Base-by-base conservation (phyloP, 1,140 invertebrate species). In the Trachymyrmex cornetzi region DNA sequence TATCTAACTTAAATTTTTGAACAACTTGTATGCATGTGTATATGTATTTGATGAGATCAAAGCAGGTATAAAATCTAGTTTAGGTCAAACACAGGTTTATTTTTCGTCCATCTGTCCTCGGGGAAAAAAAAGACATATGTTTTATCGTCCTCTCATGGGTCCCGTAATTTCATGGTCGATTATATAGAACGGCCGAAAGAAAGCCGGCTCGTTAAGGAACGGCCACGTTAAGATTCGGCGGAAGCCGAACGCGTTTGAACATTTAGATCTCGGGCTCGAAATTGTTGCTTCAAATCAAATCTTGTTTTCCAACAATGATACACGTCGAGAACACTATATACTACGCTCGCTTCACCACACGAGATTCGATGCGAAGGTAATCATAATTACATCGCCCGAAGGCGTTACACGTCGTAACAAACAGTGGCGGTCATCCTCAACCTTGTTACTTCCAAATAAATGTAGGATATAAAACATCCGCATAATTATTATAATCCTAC, bases 341-440 rank as follows among this genome's bases (percentile, higher is more conserved):
- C 72, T 34, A 34, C 55, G 67, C 63, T 71, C 64, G 27, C 27
- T 53, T 48, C 1, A 24, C 55, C n/a, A 14, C 24, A 34, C 24
- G 48, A 59, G 53, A 77, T 48, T 75, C 86, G 59, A 85, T 34
- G 63, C n/a, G 55, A 64, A 69, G 86, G 50, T 85, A 87, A 89
- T 87, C 67, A 80, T 84, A 82, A 91, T 91, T 88, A 85, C 85
- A 81, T 72, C 50, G 85, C 85, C 87, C 22, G 7, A n/a, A 34
- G 75, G 85, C 85, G 80, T 89, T 87, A 86, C 77, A 30, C 71
- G 57, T 64, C 53, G 55, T 67, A 71, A 74, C 71, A 59, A 63
- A 75, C 89, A 88, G 82, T 86, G 89, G 38, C 79, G 82, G 88
- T 88, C 82, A 86, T 86, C 44, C 80, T 81, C 69, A 24, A n/a